Evolutionary conservation across 2,113 vertebrate species (phyloP).

Genomic region (Ciconia boyciana): DNA sequence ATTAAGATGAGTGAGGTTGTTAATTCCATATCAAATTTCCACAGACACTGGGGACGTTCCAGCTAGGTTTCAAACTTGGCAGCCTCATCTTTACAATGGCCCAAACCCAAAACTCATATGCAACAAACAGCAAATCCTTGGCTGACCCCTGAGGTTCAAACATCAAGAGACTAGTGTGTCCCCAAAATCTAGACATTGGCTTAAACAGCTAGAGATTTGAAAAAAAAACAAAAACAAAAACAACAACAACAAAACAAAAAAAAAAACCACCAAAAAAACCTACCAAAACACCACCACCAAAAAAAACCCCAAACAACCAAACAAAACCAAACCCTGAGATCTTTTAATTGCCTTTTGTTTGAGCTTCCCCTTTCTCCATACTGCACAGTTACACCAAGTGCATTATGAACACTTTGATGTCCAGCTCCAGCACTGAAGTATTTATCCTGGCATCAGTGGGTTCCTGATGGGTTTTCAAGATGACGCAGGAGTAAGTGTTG

Average conservation of each 20-base stretch:
- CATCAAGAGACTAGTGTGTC: fast-evolving
- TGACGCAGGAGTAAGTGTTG: background rate
- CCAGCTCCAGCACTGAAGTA: background rate
- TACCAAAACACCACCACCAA: no score
- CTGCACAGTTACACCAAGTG: background rate
- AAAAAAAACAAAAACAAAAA: background rate
- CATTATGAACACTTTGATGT: background rate
- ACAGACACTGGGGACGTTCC: background rate
- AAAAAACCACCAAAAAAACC: background rate
- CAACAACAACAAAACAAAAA: no score
- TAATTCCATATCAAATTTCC: background rate
- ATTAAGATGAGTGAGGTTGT: background rate
- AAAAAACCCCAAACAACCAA: background rate
- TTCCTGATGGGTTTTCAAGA: background rate
- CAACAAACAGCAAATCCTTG: background rate
- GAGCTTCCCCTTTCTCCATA: background rate
- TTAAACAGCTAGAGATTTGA: background rate
- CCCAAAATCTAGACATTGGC: background rate
- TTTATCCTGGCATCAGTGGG: background rate
- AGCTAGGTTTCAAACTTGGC: background rate
- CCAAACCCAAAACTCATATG: background rate
- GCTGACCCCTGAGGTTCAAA: background rate
- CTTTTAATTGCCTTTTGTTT: background rate
- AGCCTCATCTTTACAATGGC: background rate
- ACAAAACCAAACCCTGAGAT: background rate